Percentiles rank a stretch among this genome's conserved stretches.
Conservation (phyloP, 2,113 vertebrate species). For the Cyprinodon brontotheroides region DNA sequence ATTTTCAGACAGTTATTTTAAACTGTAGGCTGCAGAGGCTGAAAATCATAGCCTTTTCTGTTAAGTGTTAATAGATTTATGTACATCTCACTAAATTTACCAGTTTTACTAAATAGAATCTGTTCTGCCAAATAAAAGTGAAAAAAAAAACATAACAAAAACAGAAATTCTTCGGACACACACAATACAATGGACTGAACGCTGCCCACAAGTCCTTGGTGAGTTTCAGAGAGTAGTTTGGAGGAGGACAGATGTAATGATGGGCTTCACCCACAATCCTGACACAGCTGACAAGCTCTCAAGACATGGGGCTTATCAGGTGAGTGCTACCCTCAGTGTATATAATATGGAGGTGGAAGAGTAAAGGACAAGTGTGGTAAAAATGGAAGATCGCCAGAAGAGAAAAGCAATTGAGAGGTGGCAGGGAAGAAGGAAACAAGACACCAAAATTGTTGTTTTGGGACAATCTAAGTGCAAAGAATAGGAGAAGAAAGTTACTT, state of each 20-base stretch:
- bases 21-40: background rate
- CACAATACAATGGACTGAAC: conserved; percentile 30
- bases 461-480: conserved; percentile 7
- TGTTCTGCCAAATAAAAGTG: conserved; percentile 6
- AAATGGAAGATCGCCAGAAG: conserved; percentile 20
- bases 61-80: conserved; percentile 4
- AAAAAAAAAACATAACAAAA: conserved; percentile 26
- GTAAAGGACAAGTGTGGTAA: conserved; percentile 1
- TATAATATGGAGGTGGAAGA: conserved; percentile 14
- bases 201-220: conserved; percentile 31
- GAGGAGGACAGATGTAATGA: conserved; percentile 61
- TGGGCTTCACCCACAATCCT: conserved; percentile 52
- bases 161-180: conserved; percentile 15
- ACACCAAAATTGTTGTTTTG: conserved; percentile 18
- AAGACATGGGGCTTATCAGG: conserved; percentile 41
- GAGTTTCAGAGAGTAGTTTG: conserved; percentile 40
- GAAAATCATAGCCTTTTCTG: background rate
- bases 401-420: conserved; percentile 12
- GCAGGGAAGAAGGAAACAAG: conserved; percentile 16
- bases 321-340: conserved; percentile 38
- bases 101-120: background rate
- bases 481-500: background rate
- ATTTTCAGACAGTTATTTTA: conserved; percentile 1
- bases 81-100: conserved; percentile 5
- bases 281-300: conserved; percentile 62